Base-by-base conservation (phyloP, 1,140 invertebrate species). In the Leptonema lineaticorne region DNA sequence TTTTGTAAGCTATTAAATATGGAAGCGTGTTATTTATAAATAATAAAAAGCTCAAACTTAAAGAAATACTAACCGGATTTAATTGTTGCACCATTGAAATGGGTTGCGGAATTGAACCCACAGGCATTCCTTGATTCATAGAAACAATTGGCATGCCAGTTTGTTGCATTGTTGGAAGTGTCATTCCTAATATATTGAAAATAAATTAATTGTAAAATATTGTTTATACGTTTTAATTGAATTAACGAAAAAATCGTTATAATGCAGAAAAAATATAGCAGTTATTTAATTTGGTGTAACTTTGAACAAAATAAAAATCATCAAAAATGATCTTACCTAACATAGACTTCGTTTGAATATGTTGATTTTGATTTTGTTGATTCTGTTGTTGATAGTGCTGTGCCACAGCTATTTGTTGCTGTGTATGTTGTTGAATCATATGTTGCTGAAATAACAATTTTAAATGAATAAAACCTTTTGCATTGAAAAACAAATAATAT, bases 1-100 rank as follows among this genome's bases (percentile, higher is more conserved):
- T n/a, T n/a, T n/a, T n/a, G n/a, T n/a, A n/a, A n/a, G n/a, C n/a
- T n/a, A n/a, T n/a, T n/a, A n/a, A n/a, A n/a, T n/a, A n/a, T n/a
- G n/a, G n/a, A n/a, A n/a, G n/a, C n/a, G n/a, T n/a, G n/a, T n/a
- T n/a, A n/a, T n/a, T n/a, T n/a, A n/a, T n/a, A n/a, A n/a, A n/a
- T 16, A 48, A 48, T 16, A 48, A 22, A 6, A 48, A 48, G 16
- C 5, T n/a, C 6, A 48, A 33, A 7, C 6, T n/a, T 6, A 18
- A 56, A 22, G 7, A 37, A 16, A 41, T 62, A 59, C 28, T 66
- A 71, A 82, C 81, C 33, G 77, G 78, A 70, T 81, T 79, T 63
- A 82, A 78, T 68, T 80, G 81, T 37, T 79, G 80, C 8, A 82
- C 79, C 78, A 82, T 82, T 2, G 79, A 80, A 63, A 82, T 78